Percentiles rank a stretch among this genome's conserved stretches.
phyloP scores from a whole-genome alignment of 2,888 invertebrate genomes.

The Cantharis rufa region DNA sequence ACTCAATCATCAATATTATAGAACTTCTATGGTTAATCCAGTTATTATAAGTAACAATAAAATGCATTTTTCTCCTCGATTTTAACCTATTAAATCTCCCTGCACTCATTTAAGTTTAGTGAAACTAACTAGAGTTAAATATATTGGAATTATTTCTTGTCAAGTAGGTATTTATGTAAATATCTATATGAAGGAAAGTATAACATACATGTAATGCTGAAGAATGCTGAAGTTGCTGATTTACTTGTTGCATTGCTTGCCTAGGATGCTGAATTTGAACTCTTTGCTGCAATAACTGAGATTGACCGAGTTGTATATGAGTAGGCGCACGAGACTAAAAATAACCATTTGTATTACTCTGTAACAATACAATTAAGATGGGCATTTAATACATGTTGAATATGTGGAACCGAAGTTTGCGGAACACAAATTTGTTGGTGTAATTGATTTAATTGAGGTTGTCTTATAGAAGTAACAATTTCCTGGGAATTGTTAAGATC shows the following conservation, averaged over 20 bases:
- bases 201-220: background rate
- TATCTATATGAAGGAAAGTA: background rate
- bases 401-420: conserved; percentile 13
- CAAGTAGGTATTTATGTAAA: no score
- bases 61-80: background rate
- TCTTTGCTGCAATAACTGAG: conserved; percentile 9
- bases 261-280: conserved; percentile 1
- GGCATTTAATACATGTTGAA: conserved; percentile 19
- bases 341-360: background rate
- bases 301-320: background rate
- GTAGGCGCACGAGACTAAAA: conserved; percentile 2
- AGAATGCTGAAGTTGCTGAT: background rate
- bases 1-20: background rate
- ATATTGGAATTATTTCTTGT: no score
- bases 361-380: background rate
- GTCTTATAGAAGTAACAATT: conserved; percentile 2
- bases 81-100: background rate
- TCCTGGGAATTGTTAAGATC: background rate
- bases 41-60: background rate
- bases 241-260: background rate
- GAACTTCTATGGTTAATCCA: no score
- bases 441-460: conserved; percentile 3
- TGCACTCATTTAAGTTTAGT: no score
- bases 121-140: no score
- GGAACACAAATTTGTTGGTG: conserved; percentile 7